These are phyloP conservation scores for Andrena camellia DNA, from an alignment of 2,888 invertebrate genomes.

Conservation along the genomic window DNA sequence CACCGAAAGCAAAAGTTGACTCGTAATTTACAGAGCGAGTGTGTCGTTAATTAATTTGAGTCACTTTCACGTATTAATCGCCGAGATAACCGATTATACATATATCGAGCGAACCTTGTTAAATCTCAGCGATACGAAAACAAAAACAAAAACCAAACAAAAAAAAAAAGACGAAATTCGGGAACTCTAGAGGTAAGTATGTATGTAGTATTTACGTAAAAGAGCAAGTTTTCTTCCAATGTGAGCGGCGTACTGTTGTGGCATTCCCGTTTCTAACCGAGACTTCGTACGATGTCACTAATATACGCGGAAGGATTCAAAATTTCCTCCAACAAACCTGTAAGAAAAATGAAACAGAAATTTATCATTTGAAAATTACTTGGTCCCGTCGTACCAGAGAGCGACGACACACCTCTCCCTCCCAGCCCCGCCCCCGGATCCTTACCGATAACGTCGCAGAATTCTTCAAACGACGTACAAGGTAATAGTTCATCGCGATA, in stretches of 20 bases:
- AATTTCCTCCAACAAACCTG: conserved; percentile 89
- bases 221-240: background rate
- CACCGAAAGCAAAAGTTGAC: conserved; percentile 24
- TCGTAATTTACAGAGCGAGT: conserved; percentile 42
- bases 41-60: conserved; percentile 22
- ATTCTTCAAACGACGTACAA: conserved; percentile 95
- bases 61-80: background rate
- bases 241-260: background rate
- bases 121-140: background rate
- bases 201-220: conserved; percentile 18
- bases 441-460: conserved; percentile 95
- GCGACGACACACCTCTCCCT: too few species aligned
- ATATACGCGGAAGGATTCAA: conserved; percentile 89
- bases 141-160: background rate
- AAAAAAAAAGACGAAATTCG: conserved; percentile 19
- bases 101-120: background rate
- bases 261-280: conserved; percentile 72
- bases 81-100: background rate
- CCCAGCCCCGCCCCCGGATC: too few species aligned
- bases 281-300: conserved; percentile 86
- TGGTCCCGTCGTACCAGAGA: too few species aligned
- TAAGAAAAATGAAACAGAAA: conserved; percentile 25
- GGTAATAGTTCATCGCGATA: conserved; percentile 96
- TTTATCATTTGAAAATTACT: background rate
- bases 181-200: background rate